These are phyloP conservation scores for Antennarius striatus DNA, from an alignment of 2,113 vertebrate genomes.

Conservation along the genomic window DNA sequence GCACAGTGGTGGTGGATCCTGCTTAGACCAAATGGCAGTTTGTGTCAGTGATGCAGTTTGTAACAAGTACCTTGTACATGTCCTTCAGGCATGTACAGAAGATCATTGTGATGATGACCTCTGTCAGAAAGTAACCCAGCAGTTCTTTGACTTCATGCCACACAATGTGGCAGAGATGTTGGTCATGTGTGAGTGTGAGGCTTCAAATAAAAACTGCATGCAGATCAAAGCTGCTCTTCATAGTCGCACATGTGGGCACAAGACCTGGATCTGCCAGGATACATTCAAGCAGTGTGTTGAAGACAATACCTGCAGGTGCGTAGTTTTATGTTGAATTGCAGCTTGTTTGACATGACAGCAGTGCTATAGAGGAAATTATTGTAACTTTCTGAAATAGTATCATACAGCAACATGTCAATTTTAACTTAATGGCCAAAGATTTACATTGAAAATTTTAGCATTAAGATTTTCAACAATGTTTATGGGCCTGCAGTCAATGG, in stretches of 20 bases:
- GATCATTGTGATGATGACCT: conserved; percentile 74
- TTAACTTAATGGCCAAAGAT: no score
- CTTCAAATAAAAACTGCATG: conserved; percentile 80
- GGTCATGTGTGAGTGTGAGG: conserved; percentile 85
- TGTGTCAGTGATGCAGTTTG: conserved; percentile 86
- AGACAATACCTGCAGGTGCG: conserved; percentile 85
- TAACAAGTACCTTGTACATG: conserved; percentile 82
- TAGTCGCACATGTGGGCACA: conserved; percentile 78
- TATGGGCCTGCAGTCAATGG: no score
- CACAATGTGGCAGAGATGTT: conserved; percentile 83
- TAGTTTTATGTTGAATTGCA: not conserved
- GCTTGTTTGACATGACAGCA: no score
- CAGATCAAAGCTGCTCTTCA: conserved; percentile 80
- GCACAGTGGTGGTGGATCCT: conserved; percentile 70
- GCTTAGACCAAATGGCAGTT: conserved; percentile 77
- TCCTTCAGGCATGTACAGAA: conserved; percentile 81
- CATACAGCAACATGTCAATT: no score
- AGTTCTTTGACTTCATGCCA: conserved; percentile 85
- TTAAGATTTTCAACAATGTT: no score
- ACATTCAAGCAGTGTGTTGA: conserved; percentile 79
- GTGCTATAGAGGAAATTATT: no score
- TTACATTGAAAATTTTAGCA: no score
- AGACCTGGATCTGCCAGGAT: conserved; percentile 81
- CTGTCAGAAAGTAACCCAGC: conserved; percentile 79
- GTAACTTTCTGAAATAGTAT: no score